These are phyloP conservation scores for Clinocottus analis DNA, from an alignment of 2,113 vertebrate genomes.

Conservation along the genomic window DNA sequence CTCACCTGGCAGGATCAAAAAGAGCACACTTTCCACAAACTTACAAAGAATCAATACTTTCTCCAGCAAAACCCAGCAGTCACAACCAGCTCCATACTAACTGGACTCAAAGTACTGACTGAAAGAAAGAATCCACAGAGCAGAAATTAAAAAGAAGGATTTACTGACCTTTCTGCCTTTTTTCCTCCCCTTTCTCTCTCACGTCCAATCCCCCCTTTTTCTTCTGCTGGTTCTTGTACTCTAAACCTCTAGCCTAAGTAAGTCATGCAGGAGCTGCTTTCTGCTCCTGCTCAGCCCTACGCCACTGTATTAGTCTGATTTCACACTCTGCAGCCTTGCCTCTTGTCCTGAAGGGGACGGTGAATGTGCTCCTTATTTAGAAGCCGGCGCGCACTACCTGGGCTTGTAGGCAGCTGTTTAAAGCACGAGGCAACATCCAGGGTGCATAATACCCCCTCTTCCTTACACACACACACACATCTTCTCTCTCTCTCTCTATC, in stretches of 20 bases:
- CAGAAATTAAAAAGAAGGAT: conserved; percentile 63
- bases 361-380: conserved; percentile 86
- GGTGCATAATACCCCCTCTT: conserved; percentile 84
- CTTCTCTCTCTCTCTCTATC: not conserved
- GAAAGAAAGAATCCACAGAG: conserved; percentile 66
- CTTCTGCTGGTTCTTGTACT: conserved; percentile 79
- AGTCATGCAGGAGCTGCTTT: conserved; percentile 79
- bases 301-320: conserved; percentile 85
- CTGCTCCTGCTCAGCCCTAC: conserved; percentile 78
- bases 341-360: conserved; percentile 85
- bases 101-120: conserved; percentile 69
- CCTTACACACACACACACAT: conserved; percentile 61
- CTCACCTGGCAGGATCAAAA: conserved; percentile 83
- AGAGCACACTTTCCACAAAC: conserved; percentile 85
- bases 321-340: conserved; percentile 85
- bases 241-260: conserved; percentile 78
- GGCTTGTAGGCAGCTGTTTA: conserved; percentile 85
- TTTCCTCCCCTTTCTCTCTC: conserved; percentile 69
- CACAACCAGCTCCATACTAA: conserved; percentile 68
- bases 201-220: conserved; percentile 81
- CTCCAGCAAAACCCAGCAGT: conserved; percentile 76
- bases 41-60: conserved; percentile 85
- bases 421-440: conserved; percentile 86
- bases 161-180: conserved; percentile 86
- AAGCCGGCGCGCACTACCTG: conserved; percentile 84